A percentile compares a stretch with the other conserved stretches of the same genome.
These are phyloP conservation scores for Cyrtodaria siliqua DNA, from an alignment of 2,888 invertebrate genomes.

Conservation along the genomic window DNA sequence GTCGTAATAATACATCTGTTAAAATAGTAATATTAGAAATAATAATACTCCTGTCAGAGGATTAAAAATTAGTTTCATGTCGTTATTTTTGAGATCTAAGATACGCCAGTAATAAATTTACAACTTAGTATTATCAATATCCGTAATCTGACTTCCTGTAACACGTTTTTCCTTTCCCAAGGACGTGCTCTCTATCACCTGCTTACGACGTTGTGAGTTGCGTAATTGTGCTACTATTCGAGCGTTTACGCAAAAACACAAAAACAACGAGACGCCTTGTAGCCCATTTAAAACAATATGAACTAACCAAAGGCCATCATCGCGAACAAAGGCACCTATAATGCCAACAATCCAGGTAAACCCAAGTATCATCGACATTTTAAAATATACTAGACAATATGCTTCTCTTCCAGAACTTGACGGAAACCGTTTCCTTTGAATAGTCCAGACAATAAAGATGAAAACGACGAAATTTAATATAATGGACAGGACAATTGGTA, in stretches of 20 bases:
- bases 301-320: slow-evolving; percentile 29
- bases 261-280: slow-evolving; percentile 42
- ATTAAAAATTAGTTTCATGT: too few species aligned
- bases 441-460: slow-evolving; percentile 16
- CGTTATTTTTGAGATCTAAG: too few species aligned
- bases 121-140: too few species aligned
- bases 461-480: slow-evolving; percentile 23
- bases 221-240: slow-evolving; percentile 18
- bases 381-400: slow-evolving; percentile 38
- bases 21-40: too few species aligned
- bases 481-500: slow-evolving; percentile 19
- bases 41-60: too few species aligned
- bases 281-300: slow-evolving; percentile 44
- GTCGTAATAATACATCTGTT: too few species aligned
- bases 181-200: too few species aligned
- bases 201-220: background rate
- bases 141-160: too few species aligned
- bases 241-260: slow-evolving; percentile 38
- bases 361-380: slow-evolving; percentile 39
- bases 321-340: slow-evolving; percentile 21
- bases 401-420: slow-evolving; percentile 9
- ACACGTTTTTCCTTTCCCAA: too few species aligned
- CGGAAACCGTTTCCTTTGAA: slow-evolving; percentile 10
- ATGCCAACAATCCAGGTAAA: slow-evolving; percentile 44
- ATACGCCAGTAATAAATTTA: too few species aligned